Conservation (phyloP, 1,140 invertebrate species). For the Scaptomyza hsui region DNA sequence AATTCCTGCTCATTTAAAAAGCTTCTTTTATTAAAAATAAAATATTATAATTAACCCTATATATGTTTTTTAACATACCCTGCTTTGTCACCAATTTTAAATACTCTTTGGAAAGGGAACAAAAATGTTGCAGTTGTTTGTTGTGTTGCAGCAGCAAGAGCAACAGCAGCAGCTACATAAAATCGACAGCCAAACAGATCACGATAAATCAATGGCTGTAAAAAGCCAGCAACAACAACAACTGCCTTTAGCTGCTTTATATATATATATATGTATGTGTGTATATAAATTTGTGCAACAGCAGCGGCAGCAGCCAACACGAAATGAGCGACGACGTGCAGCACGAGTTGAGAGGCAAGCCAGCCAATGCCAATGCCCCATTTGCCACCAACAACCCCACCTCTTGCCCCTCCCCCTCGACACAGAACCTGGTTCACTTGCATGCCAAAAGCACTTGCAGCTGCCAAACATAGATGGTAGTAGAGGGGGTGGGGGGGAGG, state of each 20-base stretch:
- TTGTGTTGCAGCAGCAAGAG: slow-evolving; percentile 54
- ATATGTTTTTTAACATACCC: neutral
- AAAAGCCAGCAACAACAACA: slow-evolving; percentile 34
- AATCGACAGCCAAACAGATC: slow-evolving; percentile 76
- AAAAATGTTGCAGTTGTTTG: slow-evolving; percentile 53
- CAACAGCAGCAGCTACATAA: slow-evolving; percentile 60
- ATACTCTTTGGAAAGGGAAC: slow-evolving; percentile 2
- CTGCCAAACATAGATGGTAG: slow-evolving; percentile 37
- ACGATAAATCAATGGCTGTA: slow-evolving; percentile 78
- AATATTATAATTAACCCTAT: neutral
- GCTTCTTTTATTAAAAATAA: neutral
- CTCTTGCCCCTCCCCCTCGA: neutral
- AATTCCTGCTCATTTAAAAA: no score
- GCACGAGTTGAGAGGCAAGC: slow-evolving; percentile 70
- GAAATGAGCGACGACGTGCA: slow-evolving; percentile 81
- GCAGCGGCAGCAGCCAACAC: slow-evolving; percentile 61
- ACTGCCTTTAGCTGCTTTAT: slow-evolving; percentile 31
- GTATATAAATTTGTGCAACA: slow-evolving; percentile 50
- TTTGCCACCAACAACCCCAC: slow-evolving; percentile 6
- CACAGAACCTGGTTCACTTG: slow-evolving; percentile 46
- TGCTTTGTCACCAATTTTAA: neutral
- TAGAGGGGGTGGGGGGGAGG: slow-evolving; percentile 1
- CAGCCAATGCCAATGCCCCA: slow-evolving; percentile 11
- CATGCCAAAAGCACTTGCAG: slow-evolving; percentile 66
- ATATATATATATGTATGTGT: slow-evolving; percentile 42